Percentiles rank a stretch among this genome's conserved stretches.
Conservation (phyloP, 2,888 invertebrate species). For the Pristionchus entomophagus region DNA sequence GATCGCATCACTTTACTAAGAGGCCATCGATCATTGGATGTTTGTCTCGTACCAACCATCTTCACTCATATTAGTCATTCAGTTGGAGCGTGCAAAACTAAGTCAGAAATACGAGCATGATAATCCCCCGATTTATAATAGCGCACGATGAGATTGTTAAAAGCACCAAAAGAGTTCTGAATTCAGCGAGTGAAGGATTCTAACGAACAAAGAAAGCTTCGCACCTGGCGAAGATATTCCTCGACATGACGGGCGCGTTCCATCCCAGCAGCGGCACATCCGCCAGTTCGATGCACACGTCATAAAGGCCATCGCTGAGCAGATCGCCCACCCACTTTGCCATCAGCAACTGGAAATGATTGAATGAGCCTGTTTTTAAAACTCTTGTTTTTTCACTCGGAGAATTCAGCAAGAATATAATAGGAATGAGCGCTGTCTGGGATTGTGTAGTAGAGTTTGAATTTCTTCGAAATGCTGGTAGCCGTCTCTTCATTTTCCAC, state of each 20-base stretch:
- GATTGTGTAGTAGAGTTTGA: background rate
- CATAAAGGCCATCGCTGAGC: conserved; percentile 98
- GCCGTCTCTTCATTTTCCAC: too few species aligned
- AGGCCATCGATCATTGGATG: conserved; percentile 23
- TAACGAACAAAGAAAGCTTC: background rate
- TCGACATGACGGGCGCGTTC: conserved; percentile 91
- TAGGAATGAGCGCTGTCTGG: too few species aligned
- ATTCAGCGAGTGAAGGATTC: too few species aligned
- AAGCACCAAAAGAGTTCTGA: too few species aligned
- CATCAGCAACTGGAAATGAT: conserved; percentile 82
- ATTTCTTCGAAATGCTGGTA: too few species aligned
- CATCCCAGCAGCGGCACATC: conserved; percentile 90
- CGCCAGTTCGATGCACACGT: conserved; percentile 91
- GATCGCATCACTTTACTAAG: conserved; percentile 87
- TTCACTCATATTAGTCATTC: background rate
- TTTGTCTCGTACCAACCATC: background rate
- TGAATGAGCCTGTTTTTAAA: too few species aligned
- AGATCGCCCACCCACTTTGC: conserved; percentile 98
- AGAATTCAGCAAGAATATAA: too few species aligned
- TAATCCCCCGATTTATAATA: too few species aligned
- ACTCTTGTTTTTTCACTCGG: too few species aligned
- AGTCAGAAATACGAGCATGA: too few species aligned
- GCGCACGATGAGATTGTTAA: too few species aligned
- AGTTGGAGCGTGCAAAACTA: too few species aligned
- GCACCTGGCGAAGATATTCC: conserved; percentile 86